These are phyloP conservation scores for Cataglyphis altisquamis DNA, from an alignment of 2,888 invertebrate species.

Conservation along the genomic window DNA sequence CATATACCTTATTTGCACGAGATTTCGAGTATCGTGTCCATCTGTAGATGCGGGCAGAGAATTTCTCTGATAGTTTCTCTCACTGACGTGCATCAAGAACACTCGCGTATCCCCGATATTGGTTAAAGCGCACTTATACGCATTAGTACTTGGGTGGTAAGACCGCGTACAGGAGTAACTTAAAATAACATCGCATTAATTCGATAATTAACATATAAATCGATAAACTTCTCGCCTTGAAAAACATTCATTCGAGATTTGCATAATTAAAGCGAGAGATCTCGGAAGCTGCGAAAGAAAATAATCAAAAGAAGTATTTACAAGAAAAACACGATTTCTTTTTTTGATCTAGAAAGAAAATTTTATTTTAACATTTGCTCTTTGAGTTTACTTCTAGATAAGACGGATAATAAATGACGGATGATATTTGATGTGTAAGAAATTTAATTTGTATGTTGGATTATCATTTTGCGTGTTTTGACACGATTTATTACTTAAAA, in stretches of 20 bases:
- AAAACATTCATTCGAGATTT: not conserved
- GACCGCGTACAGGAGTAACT: not conserved
- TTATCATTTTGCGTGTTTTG: not conserved
- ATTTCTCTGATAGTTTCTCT: conserved; percentile 2
- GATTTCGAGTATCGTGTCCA: conserved; percentile 33
- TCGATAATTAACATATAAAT: not conserved
- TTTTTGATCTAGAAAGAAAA: not conserved
- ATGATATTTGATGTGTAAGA: not conserved
- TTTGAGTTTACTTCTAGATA: not conserved
- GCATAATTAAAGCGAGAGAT: not conserved
- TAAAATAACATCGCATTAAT: not conserved
- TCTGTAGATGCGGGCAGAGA: conserved; percentile 10
- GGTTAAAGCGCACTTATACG: conserved; percentile 11
- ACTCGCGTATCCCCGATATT: conserved; percentile 8
- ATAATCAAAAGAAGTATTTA: not conserved
- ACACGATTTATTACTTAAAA: not conserved
- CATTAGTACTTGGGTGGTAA: not conserved
- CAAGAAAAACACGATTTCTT: not conserved
- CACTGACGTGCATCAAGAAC: conserved; percentile 33
- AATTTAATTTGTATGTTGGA: not conserved
- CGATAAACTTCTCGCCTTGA: not conserved
- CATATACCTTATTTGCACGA: conserved; percentile 39
- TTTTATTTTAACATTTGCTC: not conserved
- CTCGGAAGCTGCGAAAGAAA: not conserved
- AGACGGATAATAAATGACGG: not conserved